Conservation (phyloP, 2,888 invertebrate species). For the Escarpia spicata region DNA sequence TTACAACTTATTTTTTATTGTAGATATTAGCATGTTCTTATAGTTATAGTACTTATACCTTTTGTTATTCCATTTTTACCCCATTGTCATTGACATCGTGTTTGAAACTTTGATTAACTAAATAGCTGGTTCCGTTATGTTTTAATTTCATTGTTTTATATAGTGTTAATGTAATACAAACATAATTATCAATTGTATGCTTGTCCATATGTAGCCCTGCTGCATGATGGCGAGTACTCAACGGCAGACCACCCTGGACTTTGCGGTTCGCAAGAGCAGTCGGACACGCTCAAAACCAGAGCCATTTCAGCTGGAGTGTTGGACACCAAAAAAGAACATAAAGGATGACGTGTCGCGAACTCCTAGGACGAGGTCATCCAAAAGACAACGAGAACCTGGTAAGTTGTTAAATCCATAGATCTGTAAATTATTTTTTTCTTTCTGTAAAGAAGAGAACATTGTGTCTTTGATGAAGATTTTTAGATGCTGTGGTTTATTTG, state of each 20-base stretch:
- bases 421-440: neutral
- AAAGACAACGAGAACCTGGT: neutral
- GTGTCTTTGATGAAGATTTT: neutral
- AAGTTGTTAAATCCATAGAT: neutral
- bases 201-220: neutral
- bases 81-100: too few species aligned
- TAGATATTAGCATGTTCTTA: too few species aligned
- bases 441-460: neutral
- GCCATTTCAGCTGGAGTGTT: slow-evolving; percentile 16
- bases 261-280: slow-evolving; percentile 7
- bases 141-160: too few species aligned
- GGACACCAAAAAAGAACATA: neutral
- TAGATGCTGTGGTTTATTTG: neutral
- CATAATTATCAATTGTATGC: neutral
- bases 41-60: too few species aligned
- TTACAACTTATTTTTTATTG: too few species aligned
- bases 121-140: too few species aligned
- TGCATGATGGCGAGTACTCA: neutral
- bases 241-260: neutral
- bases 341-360: neutral
- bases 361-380: neutral
- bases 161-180: too few species aligned
- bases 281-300: neutral
- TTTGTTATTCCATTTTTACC: too few species aligned
- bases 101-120: too few species aligned